Evolutionary conservation across 2,113 vertebrate species (phyloP).

Genomic region (Dendropsophus ebraccatus): DNA sequence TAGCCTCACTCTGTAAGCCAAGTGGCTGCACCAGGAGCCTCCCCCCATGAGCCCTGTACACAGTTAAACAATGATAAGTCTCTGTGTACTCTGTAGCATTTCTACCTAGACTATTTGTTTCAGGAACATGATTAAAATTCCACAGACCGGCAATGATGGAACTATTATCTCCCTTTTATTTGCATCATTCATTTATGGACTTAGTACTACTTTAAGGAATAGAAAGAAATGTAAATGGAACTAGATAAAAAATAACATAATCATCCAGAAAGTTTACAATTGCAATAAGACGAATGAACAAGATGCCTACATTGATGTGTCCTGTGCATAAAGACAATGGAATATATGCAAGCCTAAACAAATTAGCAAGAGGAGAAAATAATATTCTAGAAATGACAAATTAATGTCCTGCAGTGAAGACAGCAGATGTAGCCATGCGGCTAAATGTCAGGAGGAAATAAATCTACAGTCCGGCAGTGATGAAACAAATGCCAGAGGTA

Average conservation of each 20-base stretch:
- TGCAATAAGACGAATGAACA: background rate
- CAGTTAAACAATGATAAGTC: too few species aligned
- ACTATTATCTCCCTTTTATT: too few species aligned
- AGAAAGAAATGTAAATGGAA: background rate
- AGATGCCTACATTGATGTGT: background rate
- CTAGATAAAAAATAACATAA: background rate
- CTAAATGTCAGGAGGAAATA: conserved; percentile 8
- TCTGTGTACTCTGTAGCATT: too few species aligned
- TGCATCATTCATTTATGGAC: too few species aligned
- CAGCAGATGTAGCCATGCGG: conserved; percentile 1
- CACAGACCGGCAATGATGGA: too few species aligned
- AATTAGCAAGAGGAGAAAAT: background rate
- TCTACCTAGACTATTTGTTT: too few species aligned
- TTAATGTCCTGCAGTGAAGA: conserved; percentile 9
- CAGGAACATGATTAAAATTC: too few species aligned
- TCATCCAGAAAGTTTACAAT: background rate
- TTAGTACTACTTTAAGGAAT: background rate
- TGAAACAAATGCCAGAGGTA: conserved; percentile 12
- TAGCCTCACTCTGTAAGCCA: too few species aligned
- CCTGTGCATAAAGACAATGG: background rate
- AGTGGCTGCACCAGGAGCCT: too few species aligned
- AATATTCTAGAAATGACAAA: conserved; percentile 16
- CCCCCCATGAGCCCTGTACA: too few species aligned
- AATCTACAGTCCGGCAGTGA: background rate
- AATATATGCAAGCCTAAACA: background rate